Conservation (phyloP, 1,140 invertebrate genomes). For the Drosophila santomea region DNA sequence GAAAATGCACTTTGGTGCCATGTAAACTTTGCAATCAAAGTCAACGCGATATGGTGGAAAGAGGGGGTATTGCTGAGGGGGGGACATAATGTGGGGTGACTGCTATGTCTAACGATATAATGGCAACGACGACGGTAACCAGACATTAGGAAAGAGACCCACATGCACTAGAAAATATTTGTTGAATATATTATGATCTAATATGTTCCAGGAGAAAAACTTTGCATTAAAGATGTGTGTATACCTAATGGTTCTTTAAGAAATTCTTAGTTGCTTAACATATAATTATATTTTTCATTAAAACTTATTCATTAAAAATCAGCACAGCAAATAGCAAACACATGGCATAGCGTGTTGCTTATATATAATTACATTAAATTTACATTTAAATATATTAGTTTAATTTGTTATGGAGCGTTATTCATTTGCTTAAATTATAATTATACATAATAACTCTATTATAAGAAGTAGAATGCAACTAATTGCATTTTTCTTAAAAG, state of each 20-base stretch:
- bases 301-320: background rate
- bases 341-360: background rate
- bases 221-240: too few relatives aligned
- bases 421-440: background rate
- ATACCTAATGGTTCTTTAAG: background rate
- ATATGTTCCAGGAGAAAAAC: too few relatives aligned
- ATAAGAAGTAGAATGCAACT: background rate
- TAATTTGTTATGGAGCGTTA: background rate
- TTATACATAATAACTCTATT: background rate
- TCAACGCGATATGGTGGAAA: conserved; percentile 22
- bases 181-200: too few relatives aligned
- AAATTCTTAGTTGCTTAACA: background rate
- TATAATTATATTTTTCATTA: background rate
- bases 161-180: conserved; percentile 3
- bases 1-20: conserved; percentile 82
- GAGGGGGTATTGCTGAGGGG: background rate
- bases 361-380: background rate
- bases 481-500: too few relatives aligned
- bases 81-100: conserved; percentile 38
- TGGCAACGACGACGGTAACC: conserved; percentile 71
- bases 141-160: conserved; percentile 67
- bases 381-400: background rate
- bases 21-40: conserved; percentile 82
- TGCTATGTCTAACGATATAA: conserved; percentile 79
- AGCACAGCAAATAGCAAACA: background rate